Percentiles rank a stretch among this genome's conserved stretches.
phyloP scores from a whole-genome alignment of 2,113 vertebrate genomes.

The Atlantisia rogersi region DNA sequence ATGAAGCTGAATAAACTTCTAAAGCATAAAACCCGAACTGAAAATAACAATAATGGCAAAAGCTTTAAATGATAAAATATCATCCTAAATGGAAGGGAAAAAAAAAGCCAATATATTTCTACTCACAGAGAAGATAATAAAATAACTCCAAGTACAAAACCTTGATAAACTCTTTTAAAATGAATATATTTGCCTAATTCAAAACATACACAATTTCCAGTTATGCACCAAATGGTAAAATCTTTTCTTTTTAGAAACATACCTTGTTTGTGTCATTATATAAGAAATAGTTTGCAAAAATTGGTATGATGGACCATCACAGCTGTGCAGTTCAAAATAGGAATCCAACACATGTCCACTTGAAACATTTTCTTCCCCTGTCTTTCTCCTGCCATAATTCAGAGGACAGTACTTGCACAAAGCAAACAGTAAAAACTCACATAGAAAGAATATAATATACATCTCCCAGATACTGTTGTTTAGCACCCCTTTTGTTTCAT shows the following conservation, averaged over 20 bases:
- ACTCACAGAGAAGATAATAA: neutral
- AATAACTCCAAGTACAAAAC: neutral
- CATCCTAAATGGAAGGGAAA: neutral
- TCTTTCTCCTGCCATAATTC: neutral
- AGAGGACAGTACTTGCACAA: neutral
- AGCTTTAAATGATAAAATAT: neutral
- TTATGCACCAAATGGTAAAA: neutral
- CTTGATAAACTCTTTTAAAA: neutral
- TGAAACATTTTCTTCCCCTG: neutral
- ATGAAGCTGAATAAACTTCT: neutral
- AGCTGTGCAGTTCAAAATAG: neutral
- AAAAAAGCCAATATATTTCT: neutral
- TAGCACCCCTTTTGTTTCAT: neutral
- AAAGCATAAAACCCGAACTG: neutral
- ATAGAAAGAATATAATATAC: neutral
- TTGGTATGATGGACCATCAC: neutral
- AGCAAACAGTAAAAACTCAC: neutral
- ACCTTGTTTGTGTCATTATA: neutral
- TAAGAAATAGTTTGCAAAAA: neutral
- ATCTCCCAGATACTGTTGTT: neutral
- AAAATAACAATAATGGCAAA: neutral
- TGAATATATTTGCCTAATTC: neutral
- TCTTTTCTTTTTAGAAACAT: neutral
- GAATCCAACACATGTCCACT: neutral
- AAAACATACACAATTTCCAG: neutral